Conservation (phyloP, 23 tunicate species). For the Halocynthia aurantium region DNA sequence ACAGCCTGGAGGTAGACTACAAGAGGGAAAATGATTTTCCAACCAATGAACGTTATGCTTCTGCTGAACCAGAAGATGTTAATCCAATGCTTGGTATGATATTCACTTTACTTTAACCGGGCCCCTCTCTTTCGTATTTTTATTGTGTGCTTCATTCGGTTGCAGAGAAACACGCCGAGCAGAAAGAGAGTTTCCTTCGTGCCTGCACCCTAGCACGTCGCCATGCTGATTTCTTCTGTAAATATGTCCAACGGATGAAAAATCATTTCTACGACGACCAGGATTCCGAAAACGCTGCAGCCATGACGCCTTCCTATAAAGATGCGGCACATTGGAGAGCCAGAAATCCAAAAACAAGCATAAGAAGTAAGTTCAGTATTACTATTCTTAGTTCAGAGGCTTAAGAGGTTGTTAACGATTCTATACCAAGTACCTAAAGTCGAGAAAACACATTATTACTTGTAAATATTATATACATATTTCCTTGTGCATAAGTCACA, state of each 20-base stretch:
- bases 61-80: constrained; percentile 10
- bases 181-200: constrained; percentile 69
- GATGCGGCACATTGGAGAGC: constrained; percentile 8
- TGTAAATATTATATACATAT: background rate
- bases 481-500: no score
- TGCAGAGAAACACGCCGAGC: constrained; percentile 74
- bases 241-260: constrained; percentile 45
- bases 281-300: background rate
- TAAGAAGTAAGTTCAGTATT: constrained; percentile 34
- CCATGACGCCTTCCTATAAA: background rate
- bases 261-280: constrained; percentile 11
- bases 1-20: constrained; percentile 64
- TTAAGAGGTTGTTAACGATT: background rate
- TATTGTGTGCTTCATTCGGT: background rate
- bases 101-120: background rate
- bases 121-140: background rate
- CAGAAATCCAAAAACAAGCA: constrained; percentile 36
- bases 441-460: background rate
- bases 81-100: constrained; percentile 34
- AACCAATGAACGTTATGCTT: constrained; percentile 9
- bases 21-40: constrained; percentile 38
- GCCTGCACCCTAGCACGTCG: constrained; percentile 81
- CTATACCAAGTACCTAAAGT: background rate
- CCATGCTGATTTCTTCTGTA: constrained; percentile 49
- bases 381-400: no score